phyloP scores from a whole-genome alignment of 2,113 vertebrate genomes.

The Electrona antarctica region DNA sequence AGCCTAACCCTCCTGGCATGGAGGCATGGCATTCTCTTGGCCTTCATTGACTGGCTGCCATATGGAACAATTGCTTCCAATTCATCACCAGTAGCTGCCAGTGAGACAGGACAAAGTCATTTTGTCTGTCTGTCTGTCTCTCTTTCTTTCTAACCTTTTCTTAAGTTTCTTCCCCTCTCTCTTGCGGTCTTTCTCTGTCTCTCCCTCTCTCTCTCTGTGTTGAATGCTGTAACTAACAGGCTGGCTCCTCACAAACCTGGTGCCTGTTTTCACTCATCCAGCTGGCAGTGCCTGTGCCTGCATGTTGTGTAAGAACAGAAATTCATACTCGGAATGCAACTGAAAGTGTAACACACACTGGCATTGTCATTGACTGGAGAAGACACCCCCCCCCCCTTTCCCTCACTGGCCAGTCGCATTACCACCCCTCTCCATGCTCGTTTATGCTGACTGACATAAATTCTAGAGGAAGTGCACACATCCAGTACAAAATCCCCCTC shows the following conservation, averaged over 20 bases:
- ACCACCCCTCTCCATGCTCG: conserved; percentile 39
- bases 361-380: conserved; percentile 43
- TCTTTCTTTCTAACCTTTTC: not conserved
- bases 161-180: not conserved
- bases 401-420: conserved; percentile 34
- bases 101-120: conserved; percentile 63
- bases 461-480: conserved; percentile 8
- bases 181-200: not conserved
- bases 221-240: conserved; percentile 27
- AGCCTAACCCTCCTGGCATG: conserved; percentile 23
- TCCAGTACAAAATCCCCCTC: conserved; percentile 19
- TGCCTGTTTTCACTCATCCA: conserved; percentile 5
- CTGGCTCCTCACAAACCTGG: not conserved
- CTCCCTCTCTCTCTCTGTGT: conserved; percentile 28
- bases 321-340: conserved; percentile 51
- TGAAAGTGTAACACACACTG: conserved; percentile 57
- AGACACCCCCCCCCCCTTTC: conserved; percentile 9
- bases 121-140: conserved; percentile 12
- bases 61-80: conserved; percentile 69
- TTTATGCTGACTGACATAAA: conserved; percentile 37
- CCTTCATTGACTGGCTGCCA: conserved; percentile 62
- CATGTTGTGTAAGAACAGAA: conserved; percentile 29
- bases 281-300: conserved; percentile 28
- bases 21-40: conserved; percentile 35
- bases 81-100: conserved; percentile 67